Percentiles rank a stretch among this genome's conserved stretches.
Conservation (phyloP, 2,797 vertebrate genomes). For the Myripristis jacobus region DNA sequence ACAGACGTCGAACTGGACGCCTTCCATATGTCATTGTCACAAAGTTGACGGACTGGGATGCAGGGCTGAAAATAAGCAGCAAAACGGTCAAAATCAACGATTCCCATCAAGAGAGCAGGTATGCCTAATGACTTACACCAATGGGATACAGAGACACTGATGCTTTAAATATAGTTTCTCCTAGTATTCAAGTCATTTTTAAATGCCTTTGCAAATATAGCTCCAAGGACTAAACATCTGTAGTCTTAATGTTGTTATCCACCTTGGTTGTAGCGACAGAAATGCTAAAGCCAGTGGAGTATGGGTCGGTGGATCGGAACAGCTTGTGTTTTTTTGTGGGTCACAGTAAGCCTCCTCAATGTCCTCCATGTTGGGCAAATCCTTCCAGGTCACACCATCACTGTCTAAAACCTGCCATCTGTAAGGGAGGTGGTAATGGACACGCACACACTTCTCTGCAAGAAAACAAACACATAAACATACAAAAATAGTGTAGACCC, state of each 20-base stretch:
- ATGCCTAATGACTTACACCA: neutral
- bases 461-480: neutral
- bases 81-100: neutral
- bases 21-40: conserved; percentile 80
- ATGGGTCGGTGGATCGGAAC: fast-evolving
- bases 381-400: conserved; percentile 80
- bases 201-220: too few species aligned
- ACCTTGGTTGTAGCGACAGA: conserved; percentile 43
- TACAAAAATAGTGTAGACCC: neutral
- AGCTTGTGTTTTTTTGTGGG: conserved; percentile 53
- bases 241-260: neutral
- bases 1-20: conserved; percentile 85
- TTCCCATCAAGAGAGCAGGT: neutral
- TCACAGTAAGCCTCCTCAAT: conserved; percentile 89
- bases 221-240: neutral
- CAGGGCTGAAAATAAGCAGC: conserved; percentile 34
- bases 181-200: too few species aligned
- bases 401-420: conserved; percentile 86
- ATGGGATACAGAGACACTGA: too few species aligned
- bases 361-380: conserved; percentile 84
- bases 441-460: conserved; percentile 84
- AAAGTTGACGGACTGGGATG: conserved; percentile 79
- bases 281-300: fast-evolving
- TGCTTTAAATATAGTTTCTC: too few species aligned
- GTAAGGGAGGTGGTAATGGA: conserved; percentile 92